These are phyloP conservation scores for Adelognathus sp. DNA, from an alignment of 2,888 invertebrate species.

Conservation along the genomic window DNA sequence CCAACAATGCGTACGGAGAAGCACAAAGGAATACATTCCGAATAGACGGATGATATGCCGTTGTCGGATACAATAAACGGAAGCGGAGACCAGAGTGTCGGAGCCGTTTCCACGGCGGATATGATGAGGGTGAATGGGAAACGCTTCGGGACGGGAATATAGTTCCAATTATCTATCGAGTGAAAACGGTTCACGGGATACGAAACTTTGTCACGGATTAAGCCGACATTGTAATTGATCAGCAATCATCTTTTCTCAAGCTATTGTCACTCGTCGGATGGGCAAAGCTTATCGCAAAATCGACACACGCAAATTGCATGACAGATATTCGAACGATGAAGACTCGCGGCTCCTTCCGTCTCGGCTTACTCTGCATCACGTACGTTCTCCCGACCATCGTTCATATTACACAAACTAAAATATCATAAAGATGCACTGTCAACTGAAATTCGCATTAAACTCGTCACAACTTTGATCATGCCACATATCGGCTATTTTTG, in stretches of 20 bases:
- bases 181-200: not conserved
- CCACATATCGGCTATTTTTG: slow-evolving; percentile 37
- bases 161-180: not conserved
- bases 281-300: too few species aligned
- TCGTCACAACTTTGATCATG: slow-evolving; percentile 16
- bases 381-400: too few species aligned
- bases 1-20: not conserved
- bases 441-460: not conserved
- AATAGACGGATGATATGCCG: not conserved
- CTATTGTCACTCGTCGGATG: not conserved
- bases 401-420: slow-evolving; percentile 20
- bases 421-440: slow-evolving; percentile 12
- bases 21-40: slow-evolving; percentile 1
- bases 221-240: not conserved
- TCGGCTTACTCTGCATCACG: too few species aligned
- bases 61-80: slow-evolving; percentile 1
- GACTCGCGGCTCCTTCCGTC: too few species aligned
- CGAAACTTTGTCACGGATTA: not conserved
- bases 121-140: not conserved
- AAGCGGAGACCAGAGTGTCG: not conserved
- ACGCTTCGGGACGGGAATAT: not conserved
- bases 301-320: too few species aligned
- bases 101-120: not conserved
- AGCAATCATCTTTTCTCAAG: not conserved
- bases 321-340: too few species aligned